Evolutionary conservation across 2,113 vertebrate species (phyloP).

Genomic region (Syngnathus floridae): DNA sequence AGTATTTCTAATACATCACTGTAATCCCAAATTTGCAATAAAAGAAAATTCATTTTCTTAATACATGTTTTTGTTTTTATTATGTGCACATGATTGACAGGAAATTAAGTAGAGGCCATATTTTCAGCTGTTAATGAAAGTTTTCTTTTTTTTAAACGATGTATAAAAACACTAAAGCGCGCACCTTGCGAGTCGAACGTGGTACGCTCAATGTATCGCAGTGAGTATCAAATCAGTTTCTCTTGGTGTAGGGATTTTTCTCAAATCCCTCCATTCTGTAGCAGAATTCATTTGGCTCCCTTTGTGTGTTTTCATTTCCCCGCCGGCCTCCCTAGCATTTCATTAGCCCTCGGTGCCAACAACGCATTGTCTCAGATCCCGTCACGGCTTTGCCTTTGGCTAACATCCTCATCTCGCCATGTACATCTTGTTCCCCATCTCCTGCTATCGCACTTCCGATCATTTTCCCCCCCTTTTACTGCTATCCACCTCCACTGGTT

Average conservation of each 20-base stretch:
- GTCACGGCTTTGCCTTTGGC: constrained; percentile 66
- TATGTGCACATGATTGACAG: constrained; percentile 10
- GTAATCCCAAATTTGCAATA: constrained; percentile 61
- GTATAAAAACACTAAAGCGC: constrained; percentile 43
- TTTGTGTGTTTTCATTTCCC: constrained; percentile 64
- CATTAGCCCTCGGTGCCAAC: constrained; percentile 63
- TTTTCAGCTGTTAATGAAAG: neutral
- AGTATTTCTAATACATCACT: constrained; percentile 39
- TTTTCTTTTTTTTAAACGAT: constrained; percentile 10
- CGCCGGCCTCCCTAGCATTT: constrained; percentile 60
- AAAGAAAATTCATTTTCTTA: constrained; percentile 24
- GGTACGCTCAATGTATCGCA: constrained; percentile 52
- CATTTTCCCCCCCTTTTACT: constrained; percentile 21
- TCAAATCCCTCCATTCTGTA: constrained; percentile 63
- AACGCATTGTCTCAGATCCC: constrained; percentile 66
- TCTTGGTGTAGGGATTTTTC: constrained; percentile 64
- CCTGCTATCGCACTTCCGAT: constrained; percentile 38
- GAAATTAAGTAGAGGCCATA: neutral
- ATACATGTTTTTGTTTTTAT: neutral
- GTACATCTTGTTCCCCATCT: constrained; percentile 61
- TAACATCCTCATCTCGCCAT: constrained; percentile 58
- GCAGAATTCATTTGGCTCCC: constrained; percentile 60
- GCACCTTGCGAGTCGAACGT: constrained; percentile 40
- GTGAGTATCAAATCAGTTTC: constrained; percentile 63
- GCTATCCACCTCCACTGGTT: constrained; percentile 19